Evolutionary conservation across 2,113 vertebrate species (phyloP), one percentile per base, ranked within the genome.

Genomic region (Haliaeetus leucogaster): DNA sequence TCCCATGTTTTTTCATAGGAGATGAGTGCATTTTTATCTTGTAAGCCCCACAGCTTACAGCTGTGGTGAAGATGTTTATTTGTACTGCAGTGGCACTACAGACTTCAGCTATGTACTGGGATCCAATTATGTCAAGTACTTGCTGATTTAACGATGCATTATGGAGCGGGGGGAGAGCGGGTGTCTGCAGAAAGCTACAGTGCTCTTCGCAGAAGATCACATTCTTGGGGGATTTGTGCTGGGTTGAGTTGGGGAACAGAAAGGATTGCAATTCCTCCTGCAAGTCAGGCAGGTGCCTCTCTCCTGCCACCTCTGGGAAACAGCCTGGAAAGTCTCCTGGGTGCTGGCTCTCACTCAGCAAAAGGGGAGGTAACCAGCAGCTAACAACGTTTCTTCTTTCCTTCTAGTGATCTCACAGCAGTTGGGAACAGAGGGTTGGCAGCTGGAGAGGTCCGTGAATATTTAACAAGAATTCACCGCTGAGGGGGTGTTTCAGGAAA

Each of bases 1-100:
- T n/a, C 45, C 38, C 23, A 7, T 3, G 19, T 48, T 43, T 62
- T 45, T 40, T 2, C 62, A 26, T 27, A 2, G 29, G 74, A 91
- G 42, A 52, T 6, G 5, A 74, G 63, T 5, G 1, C 43, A 0
- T 66, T 87, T 61, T 43, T 11, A 11, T 70, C 79, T 61, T 11
- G 17, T 9, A 17, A 87, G 70, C 70, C 82, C 85, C 65, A 43
- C 92, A 91, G 93, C 85, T 85, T 61, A 43, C 92, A 91, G 93
- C 85, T 85, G 93, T 2, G 50, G 20, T 81, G 82, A 52, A 84
- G 93, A 82, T 66, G 61, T 96, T 96, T 93, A 90, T 96, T 92
- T 95, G 95, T 61, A 15, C 82, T 89, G 91, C 63, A 3, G 72
- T 20, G 36, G 59, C 95, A 43, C 85, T 85, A 79, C 63, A 73